Evolutionary conservation across 2,113 vertebrate species (phyloP).

Genomic region (Piaya cayana): DNA sequence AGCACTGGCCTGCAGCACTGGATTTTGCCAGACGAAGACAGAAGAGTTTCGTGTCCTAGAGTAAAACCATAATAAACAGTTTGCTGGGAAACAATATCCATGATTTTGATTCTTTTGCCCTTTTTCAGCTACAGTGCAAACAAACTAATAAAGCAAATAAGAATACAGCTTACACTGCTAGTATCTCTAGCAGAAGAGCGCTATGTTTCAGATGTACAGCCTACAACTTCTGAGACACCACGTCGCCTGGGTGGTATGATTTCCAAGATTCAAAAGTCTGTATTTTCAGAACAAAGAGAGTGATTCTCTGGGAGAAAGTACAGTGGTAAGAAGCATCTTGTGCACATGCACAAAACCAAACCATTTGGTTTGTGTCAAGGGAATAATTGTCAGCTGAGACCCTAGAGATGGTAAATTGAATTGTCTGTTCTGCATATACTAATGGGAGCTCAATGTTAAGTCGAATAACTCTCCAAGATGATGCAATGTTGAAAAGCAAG

Average conservation of each 20-base stretch:
- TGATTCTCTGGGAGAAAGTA: not conserved
- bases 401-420: conserved; percentile 4
- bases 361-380: not conserved
- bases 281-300: conserved; percentile 7
- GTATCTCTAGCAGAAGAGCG: not conserved
- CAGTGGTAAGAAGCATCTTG: not conserved
- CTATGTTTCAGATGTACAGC: not conserved
- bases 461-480: not conserved
- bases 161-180: not conserved
- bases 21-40: not conserved
- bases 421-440: not conserved
- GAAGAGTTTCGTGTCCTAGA: not conserved
- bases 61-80: not conserved
- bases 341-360: not conserved
- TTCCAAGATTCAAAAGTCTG: not conserved
- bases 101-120: not conserved
- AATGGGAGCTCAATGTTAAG: not conserved
- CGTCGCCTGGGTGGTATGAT: not conserved
- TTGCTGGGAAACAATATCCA: not conserved
- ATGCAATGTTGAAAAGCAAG: not conserved
- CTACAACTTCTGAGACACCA: not conserved
- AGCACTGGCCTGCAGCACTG: not conserved
- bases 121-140: not conserved
- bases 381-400: not conserved
- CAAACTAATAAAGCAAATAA: not conserved